Percentiles rank a stretch among this genome's conserved stretches.
phyloP scores from a whole-genome alignment of 1,140 invertebrate species.

The Babylonia areolata region DNA sequence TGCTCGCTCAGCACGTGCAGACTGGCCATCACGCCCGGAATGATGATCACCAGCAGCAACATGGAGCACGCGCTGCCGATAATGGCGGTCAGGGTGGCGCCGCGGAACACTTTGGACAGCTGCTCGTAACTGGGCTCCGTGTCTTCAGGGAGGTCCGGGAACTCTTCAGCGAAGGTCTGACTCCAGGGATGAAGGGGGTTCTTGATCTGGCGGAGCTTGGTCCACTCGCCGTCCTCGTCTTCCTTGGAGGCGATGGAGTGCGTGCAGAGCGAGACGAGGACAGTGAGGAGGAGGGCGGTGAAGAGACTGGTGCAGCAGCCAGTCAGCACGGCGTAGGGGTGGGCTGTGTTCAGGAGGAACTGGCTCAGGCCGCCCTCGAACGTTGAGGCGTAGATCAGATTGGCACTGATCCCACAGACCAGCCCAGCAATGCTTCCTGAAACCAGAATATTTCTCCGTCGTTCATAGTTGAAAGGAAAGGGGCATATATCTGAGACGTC shows the following conservation, averaged over 20 bases:
- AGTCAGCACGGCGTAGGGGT: constrained; percentile 56
- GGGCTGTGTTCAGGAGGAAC: constrained; percentile 57
- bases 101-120: constrained; percentile 47
- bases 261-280: constrained; percentile 53
- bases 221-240: constrained; percentile 61
- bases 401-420: constrained; percentile 46
- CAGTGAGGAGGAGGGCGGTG: constrained; percentile 41
- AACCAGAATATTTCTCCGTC: not conserved
- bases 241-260: constrained; percentile 45
- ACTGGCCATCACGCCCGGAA: constrained; percentile 55
- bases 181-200: constrained; percentile 74
- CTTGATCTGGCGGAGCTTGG: constrained; percentile 69
- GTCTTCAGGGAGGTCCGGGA: constrained; percentile 36
- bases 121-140: constrained; percentile 46
- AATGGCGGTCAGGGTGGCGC: constrained; percentile 51
- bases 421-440: constrained; percentile 57
- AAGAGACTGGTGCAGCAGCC: constrained; percentile 49
- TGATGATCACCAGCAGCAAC: constrained; percentile 47
- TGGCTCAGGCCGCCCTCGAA: constrained; percentile 51
- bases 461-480: too few relatives aligned
- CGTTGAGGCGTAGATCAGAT: constrained; percentile 51
- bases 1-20: constrained; percentile 51
- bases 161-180: constrained; percentile 63
- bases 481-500: too few relatives aligned
- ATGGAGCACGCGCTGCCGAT: constrained; percentile 46